A percentile compares a stretch with the other conserved stretches of the same genome.
Evolutionary conservation across 2,113 vertebrate species (phyloP).

Genomic region (Typhlomys cinereus): DNA sequence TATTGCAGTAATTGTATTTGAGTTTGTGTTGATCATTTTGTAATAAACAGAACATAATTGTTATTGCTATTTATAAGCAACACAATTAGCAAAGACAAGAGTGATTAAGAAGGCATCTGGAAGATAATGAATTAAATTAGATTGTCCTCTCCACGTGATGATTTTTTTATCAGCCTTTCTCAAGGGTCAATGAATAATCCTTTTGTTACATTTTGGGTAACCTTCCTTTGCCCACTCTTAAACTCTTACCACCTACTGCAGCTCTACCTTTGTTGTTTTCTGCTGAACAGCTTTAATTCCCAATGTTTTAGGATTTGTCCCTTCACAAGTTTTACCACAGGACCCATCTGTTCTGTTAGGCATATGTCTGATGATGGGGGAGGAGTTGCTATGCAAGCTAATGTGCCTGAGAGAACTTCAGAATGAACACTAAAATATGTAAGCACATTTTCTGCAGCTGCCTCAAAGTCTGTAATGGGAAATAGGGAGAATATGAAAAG

Average conservation of each 20-base stretch:
- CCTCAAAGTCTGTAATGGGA: constrained; percentile 35
- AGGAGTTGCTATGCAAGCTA: not conserved
- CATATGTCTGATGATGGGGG: constrained; percentile 25
- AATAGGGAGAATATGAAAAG: constrained; percentile 56
- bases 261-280: not conserved
- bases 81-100: constrained; percentile 3
- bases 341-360: constrained; percentile 34
- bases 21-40: not conserved
- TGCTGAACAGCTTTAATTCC: constrained; percentile 24
- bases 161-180: not conserved
- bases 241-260: not conserved
- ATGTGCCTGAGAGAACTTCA: not conserved
- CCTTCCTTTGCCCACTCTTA: not conserved
- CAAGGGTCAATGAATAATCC: not conserved
- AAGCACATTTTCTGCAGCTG: constrained; percentile 22
- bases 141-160: not conserved
- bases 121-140: constrained; percentile 22
- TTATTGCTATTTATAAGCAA: not conserved
- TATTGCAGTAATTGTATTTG: not conserved
- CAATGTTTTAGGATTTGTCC: not conserved
- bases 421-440: not conserved
- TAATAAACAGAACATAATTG: not conserved
- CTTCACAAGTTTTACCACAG: not conserved
- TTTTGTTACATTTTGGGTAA: not conserved
- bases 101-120: not conserved